Evolutionary conservation across 2,113 vertebrate genomes (phyloP).

Genomic region (Orthonyx spaldingii): DNA sequence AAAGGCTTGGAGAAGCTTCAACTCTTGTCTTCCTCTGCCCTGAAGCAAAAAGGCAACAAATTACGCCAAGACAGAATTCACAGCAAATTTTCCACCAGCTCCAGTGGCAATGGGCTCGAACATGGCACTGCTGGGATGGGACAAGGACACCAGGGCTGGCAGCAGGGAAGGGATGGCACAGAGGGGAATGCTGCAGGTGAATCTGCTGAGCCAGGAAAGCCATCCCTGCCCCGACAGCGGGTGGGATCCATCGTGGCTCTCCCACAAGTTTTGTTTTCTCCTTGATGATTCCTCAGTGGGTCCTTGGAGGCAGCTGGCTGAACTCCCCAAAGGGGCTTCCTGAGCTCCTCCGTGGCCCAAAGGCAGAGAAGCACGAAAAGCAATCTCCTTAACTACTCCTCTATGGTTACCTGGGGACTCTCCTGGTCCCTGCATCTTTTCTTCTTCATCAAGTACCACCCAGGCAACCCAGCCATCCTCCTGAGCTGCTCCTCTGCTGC

Average conservation of each 20-base stretch:
- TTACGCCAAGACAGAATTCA: background rate
- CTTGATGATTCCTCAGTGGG: background rate
- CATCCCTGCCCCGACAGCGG: background rate
- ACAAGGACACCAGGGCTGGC: background rate
- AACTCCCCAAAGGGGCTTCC: background rate
- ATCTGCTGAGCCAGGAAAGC: background rate
- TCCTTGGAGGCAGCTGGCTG: background rate
- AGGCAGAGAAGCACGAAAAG: background rate
- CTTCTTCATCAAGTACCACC: background rate
- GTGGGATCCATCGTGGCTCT: background rate
- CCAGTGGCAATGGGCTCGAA: background rate
- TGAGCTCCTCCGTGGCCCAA: background rate
- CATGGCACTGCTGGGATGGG: background rate
- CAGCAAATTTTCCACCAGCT: accelerated
- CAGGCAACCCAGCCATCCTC: background rate
- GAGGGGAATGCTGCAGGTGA: background rate
- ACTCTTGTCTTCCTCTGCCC: background rate
- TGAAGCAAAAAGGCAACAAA: background rate
- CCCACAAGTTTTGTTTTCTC: background rate
- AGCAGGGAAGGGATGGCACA: background rate
- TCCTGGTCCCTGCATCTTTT: background rate
- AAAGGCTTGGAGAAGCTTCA: background rate
- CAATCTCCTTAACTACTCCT: background rate
- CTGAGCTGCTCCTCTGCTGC: background rate
- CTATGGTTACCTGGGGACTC: background rate